Conservation (phyloP, 2,888 invertebrate species). For the Boloria euphrosyne region DNA sequence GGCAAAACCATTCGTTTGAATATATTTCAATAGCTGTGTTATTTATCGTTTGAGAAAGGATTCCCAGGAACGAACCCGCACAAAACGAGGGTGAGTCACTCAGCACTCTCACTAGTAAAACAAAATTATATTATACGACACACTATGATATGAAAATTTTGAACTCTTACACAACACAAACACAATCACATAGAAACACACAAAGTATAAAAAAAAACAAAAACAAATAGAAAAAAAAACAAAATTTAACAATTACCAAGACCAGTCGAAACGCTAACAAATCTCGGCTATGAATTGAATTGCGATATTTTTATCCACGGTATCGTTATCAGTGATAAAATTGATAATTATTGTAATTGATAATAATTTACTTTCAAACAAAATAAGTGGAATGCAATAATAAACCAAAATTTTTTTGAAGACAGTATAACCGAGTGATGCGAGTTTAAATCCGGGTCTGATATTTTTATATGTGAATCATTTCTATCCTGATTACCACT, state of each 20-base stretch:
- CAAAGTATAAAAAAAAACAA: not conserved
- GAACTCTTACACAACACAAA: not conserved
- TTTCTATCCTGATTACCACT: too few relatives aligned
- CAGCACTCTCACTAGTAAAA: too few relatives aligned
- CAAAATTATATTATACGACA: not conserved
- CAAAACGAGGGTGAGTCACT: too few relatives aligned
- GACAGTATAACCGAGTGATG: too few relatives aligned
- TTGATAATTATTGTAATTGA: constrained; percentile 27
- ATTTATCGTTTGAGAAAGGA: too few relatives aligned
- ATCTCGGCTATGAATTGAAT: constrained; percentile 18
- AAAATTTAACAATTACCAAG: too few relatives aligned
- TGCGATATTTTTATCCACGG: constrained; percentile 16
- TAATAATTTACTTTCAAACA: not conserved
- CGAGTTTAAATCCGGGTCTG: too few relatives aligned
- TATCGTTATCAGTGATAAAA: constrained; percentile 29
- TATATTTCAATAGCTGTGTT: too few relatives aligned
- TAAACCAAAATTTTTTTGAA: too few relatives aligned
- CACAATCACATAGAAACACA: not conserved
- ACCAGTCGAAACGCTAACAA: constrained; percentile 5
- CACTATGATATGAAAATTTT: not conserved
- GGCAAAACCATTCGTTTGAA: too few relatives aligned
- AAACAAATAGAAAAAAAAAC: not conserved
- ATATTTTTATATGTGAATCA: too few relatives aligned
- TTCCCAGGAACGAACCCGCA: too few relatives aligned
- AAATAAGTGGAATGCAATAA: not conserved